phyloP scores from a whole-genome alignment of 2,888 invertebrate genomes.

The Taphrorychus bicolor region DNA sequence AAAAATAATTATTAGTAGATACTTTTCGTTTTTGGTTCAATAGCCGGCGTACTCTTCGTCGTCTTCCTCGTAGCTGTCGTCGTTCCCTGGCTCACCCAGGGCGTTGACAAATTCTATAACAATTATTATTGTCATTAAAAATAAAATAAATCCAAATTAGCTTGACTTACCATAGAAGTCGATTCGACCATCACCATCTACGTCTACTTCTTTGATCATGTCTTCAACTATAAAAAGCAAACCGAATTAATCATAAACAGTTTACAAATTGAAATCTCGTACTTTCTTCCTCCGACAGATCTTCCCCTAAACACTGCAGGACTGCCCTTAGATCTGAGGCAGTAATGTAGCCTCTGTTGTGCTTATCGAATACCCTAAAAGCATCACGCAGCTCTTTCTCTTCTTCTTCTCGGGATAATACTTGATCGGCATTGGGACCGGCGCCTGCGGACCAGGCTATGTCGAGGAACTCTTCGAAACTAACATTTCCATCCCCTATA shows the following conservation, averaged over 20 bases:
- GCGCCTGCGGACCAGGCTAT: conserved; percentile 64
- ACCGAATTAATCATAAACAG: background rate
- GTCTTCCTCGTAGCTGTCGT: conserved; percentile 77
- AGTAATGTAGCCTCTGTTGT: conserved; percentile 90
- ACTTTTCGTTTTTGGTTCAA: conserved; percentile 10
- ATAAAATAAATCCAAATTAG: background rate
- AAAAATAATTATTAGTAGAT: background rate
- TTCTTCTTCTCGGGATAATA: conserved; percentile 80
- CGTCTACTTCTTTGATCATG: conserved; percentile 96
- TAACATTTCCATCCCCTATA: conserved; percentile 84
- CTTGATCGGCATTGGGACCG: conserved; percentile 53
- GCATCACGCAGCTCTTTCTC: conserved; percentile 85
- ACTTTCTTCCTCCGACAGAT: conserved; percentile 90
- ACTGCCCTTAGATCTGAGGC: conserved; percentile 88
- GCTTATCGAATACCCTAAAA: conserved; percentile 89
- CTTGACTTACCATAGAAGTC: conserved; percentile 83
- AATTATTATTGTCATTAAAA: background rate
- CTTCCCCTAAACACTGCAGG: conserved; percentile 87
- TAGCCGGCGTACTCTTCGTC: conserved; percentile 63
- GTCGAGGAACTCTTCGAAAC: conserved; percentile 88
- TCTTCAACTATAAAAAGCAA: conserved; percentile 83
- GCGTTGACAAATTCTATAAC: conserved; percentile 79
- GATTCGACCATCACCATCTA: conserved; percentile 92
- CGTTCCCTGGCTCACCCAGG: conserved; percentile 77
- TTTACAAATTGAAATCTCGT: conserved; percentile 53